Conservation (phyloP, 2,797 vertebrate genomes). For the Myiothlypis chrysogaster region DNA sequence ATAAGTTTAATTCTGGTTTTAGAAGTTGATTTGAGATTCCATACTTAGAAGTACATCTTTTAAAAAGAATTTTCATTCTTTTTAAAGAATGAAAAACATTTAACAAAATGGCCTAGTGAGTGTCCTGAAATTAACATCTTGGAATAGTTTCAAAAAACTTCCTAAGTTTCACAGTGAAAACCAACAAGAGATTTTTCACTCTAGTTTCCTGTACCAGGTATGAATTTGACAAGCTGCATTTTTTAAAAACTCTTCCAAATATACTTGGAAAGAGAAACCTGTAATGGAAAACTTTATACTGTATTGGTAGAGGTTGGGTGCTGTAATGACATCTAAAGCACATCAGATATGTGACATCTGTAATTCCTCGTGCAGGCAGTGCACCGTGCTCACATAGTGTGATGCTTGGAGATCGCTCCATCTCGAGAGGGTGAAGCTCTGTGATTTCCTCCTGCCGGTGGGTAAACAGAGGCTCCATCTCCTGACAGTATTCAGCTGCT, state of each 20-base stretch:
- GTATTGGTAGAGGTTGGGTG: conserved; percentile 16
- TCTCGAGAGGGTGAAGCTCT: conserved; percentile 63
- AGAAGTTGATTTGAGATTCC: background rate
- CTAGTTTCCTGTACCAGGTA: background rate
- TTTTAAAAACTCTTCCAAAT: background rate
- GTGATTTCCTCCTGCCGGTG: conserved; percentile 65
- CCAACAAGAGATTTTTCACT: background rate
- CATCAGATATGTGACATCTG: conserved; percentile 58
- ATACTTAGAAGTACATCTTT: background rate
- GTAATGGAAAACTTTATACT: background rate
- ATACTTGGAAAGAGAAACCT: background rate
- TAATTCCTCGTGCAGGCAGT: conserved; percentile 70
- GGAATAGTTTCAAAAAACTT: background rate
- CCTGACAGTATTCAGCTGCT: conserved; percentile 1
- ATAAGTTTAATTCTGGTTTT: background rate
- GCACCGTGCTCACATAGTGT: conserved; percentile 63
- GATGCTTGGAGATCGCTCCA: conserved; percentile 57
- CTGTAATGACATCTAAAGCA: conserved; percentile 20
- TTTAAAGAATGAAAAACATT: background rate
- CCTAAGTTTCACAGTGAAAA: background rate
- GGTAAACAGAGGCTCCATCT: conserved; percentile 54
- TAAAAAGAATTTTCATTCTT: background rate
- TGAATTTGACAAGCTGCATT: background rate
- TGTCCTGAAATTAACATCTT: background rate
- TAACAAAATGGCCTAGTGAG: background rate